These are phyloP conservation scores for Pinctada fucata DNA, from an alignment of 2,888 invertebrate genomes.

Conservation along the genomic window DNA sequence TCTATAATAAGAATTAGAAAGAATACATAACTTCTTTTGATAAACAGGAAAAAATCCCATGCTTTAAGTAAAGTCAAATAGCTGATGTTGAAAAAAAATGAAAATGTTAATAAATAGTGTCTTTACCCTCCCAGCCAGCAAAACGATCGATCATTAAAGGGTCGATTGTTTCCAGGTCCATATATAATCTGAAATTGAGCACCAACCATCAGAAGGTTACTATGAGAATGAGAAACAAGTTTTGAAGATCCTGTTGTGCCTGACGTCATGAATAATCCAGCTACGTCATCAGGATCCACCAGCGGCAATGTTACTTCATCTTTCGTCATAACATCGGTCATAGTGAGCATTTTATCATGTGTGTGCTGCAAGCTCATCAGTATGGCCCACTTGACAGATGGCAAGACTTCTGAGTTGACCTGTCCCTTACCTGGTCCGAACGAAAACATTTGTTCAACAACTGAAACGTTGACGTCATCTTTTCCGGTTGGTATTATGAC, in stretches of 20 bases:
- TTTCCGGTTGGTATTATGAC: neutral
- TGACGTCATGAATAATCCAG: neutral
- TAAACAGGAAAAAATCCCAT: too few species aligned
- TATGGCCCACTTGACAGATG: neutral
- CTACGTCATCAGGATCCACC: neutral
- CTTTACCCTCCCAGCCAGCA: too few species aligned
- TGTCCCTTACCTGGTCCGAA: neutral
- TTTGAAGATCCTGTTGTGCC: conserved; percentile 1
- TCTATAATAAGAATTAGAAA: too few species aligned
- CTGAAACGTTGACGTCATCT: neutral
- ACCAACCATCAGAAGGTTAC: neutral
- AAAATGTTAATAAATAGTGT: too few species aligned
- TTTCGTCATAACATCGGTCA: neutral
- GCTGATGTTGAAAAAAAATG: too few species aligned
- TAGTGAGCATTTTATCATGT: neutral
- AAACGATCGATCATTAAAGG: too few species aligned
- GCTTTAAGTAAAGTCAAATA: too few species aligned
- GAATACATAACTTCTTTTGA: too few species aligned
- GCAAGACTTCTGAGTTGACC: neutral
- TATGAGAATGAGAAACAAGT: neutral
- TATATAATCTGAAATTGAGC: too few species aligned
- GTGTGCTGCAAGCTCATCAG: neutral
- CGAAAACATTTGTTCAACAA: neutral
- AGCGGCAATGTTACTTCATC: neutral
- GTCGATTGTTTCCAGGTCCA: too few species aligned